Evolutionary conservation across 2,797 vertebrate genomes (phyloP).

Genomic region (Sus cebifrons): DNA sequence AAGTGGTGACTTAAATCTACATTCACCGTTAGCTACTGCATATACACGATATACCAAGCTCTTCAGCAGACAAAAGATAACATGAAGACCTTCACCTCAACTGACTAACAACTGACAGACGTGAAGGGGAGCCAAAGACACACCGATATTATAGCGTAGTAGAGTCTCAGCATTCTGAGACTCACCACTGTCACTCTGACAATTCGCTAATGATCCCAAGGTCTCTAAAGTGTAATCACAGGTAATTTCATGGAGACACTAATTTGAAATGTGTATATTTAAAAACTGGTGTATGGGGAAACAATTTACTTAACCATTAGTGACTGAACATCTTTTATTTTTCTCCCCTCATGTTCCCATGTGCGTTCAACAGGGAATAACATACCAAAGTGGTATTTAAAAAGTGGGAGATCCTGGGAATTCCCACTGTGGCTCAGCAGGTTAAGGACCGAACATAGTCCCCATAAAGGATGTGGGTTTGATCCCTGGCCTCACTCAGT

Average conservation of each 20-base stretch:
- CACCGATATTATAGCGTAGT: neutral
- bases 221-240: neutral
- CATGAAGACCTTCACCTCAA: neutral
- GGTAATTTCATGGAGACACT: neutral
- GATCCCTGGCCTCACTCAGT: no score
- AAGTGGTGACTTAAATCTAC: neutral
- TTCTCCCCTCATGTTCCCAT: neutral
- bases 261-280: slow-evolving; percentile 1
- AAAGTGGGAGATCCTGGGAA: neutral
- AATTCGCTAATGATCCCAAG: neutral
- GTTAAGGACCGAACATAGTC: no score
- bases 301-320: neutral
- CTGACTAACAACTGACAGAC: neutral
- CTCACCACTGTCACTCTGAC: neutral
- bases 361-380: neutral
- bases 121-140: neutral
- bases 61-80: neutral
- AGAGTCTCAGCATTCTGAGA: neutral
- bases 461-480: no score
- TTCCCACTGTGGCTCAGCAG: no score
- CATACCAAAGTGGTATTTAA: neutral
- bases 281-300: neutral
- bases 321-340: neutral
- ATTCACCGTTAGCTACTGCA: neutral
- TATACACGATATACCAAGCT: neutral